phyloP scores from a whole-genome alignment of 2,113 vertebrate genomes.

The Sitta europaea region DNA sequence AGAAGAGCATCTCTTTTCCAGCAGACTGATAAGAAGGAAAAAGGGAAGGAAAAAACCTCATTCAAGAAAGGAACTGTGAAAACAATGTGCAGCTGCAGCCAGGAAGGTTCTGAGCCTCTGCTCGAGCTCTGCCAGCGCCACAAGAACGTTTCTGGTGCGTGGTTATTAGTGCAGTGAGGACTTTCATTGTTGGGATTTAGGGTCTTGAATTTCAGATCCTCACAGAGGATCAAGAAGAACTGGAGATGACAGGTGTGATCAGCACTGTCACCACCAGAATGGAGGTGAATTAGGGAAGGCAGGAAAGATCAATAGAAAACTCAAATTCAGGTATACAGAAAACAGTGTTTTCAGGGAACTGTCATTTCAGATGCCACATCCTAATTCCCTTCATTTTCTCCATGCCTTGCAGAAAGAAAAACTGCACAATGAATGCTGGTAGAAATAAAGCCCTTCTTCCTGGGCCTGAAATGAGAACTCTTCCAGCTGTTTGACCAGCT shows the following conservation, averaged over 20 bases:
- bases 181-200: neutral
- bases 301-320: neutral
- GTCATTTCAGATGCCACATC: slow-evolving; percentile 1
- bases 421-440: neutral
- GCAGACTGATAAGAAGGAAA: neutral
- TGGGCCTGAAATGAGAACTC: slow-evolving; percentile 20
- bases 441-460: slow-evolving; percentile 8
- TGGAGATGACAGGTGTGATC: neutral
- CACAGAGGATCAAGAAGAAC: neutral
- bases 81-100: neutral
- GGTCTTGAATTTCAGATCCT: neutral
- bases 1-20: neutral
- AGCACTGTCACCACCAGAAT: neutral
- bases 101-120: neutral
- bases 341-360: neutral
- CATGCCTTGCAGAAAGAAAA: slow-evolving; percentile 9
- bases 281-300: neutral
- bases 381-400: slow-evolving; percentile 47
- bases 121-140: neutral
- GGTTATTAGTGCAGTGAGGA: neutral
- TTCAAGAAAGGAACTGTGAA: neutral
- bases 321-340: neutral
- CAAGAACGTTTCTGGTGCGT: neutral
- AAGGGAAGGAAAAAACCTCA: neutral
- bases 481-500: slow-evolving; percentile 16